Evolutionary conservation across 1,140 invertebrate species (phyloP), one percentile per base, ranked within the genome.

Genomic region (Cotesia chilonis): DNA sequence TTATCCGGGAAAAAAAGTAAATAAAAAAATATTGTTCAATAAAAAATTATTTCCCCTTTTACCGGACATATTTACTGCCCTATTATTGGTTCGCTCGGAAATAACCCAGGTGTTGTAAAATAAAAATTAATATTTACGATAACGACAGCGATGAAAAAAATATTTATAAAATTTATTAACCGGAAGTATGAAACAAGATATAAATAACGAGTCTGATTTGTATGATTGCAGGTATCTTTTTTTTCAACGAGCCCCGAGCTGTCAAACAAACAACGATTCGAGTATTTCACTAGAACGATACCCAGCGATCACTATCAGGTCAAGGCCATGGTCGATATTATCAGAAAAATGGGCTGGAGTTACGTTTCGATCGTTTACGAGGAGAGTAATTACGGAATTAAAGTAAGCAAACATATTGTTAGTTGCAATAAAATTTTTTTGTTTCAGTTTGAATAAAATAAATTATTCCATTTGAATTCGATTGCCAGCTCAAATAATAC

Each of bases 311-410:
- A 95, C 79, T 93, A 97, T 86, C 96, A 98, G 87, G 96, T 97
- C 0, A 93, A 95, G 80, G 96, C 95, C 0, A 98, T 98, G 94
- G 95, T 98, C 2, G 95, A 97, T 78, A 95, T 98, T 75, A 93
- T 98, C n/a, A 90, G 90, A 70, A 87, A 87, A 73, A 91, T 98
- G 82, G 90, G 91, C 20, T 98, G 96, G 96, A 95, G 94, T 74
- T 98, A 98, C 85, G 93, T 98, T 0, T 97, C 95, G 35, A 95
- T 98, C 65, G 93, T 98, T 67, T 98, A 98, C 81, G 96, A 98
- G 86, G 96, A 98, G 83, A 97, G 95, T 61, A 98, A 96, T 87
- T 98, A 98, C 79, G 96, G 97, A 3, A 95, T 96, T 57, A 96
- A 97, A 92, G 96, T 98, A 84, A 87, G 82, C 57, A 3, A 57